phyloP scores from a whole-genome alignment of 2,888 invertebrate species.

The Sycophila texana region DNA sequence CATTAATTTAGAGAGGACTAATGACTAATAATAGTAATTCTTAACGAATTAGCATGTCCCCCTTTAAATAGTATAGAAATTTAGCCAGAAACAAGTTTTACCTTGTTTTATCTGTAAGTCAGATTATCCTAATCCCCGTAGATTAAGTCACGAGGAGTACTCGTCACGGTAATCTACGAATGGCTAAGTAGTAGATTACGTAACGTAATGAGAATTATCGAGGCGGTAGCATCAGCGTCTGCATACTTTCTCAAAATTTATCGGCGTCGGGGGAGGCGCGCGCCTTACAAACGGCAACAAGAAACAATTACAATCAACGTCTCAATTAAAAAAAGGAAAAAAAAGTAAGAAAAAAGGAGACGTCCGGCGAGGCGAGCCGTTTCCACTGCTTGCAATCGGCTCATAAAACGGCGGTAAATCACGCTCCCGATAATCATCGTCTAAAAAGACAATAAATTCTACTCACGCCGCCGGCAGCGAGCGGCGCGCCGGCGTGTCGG shows the following conservation, averaged over 20 bases:
- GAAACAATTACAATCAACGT: background rate
- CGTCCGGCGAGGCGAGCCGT: background rate
- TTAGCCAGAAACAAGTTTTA: no score
- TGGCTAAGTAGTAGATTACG: no score
- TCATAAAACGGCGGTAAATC: conserved; percentile 33
- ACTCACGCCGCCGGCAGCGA: background rate
- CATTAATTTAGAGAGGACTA: no score
- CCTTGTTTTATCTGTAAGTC: no score
- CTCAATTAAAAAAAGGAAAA: conserved; percentile 36
- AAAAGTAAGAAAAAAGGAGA: background rate
- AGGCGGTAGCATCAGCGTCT: no score
- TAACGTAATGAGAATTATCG: no score
- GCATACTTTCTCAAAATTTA: background rate
- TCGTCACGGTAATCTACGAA: no score
- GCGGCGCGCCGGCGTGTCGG: background rate
- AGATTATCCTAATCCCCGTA: no score
- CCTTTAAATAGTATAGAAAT: no score
- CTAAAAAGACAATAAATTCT: conserved; percentile 41
- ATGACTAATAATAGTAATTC: no score
- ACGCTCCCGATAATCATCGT: conserved; percentile 40
- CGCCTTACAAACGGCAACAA: background rate
- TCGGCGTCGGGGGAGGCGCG: background rate
- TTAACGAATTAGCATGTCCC: no score
- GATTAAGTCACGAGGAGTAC: no score
- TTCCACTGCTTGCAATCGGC: background rate